Evolutionary conservation across 2,797 vertebrate genomes (phyloP), one percentile per base, ranked within the genome.

Genomic region (Hozukius guyotensis): DNA sequence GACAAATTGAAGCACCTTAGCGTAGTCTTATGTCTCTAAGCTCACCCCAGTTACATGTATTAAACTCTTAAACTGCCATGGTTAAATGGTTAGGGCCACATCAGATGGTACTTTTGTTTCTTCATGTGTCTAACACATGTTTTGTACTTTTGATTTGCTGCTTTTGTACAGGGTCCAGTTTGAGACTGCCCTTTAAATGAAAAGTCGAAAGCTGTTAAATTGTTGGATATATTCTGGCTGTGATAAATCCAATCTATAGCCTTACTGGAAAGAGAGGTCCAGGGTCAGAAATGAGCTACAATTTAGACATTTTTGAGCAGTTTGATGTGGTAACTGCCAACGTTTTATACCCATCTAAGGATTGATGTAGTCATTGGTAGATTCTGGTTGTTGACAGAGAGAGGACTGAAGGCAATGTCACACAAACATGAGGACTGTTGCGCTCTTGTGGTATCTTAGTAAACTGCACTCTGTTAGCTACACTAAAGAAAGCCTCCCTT

Each of bases 1-100:
- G 52, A 72, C 69, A 75, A 69, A 84, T 72, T 77, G 59, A 83
- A 91, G 94, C 92, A 94, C 92, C 93, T 95, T 94, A 82, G 69
- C 79, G 66, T 87, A 85, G 76, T 85, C 74, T 77, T 66, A 78
- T 46, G 71, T 89, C 80, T 89, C 78, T 86, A 65, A 75, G 76
- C 72, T 81, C 67, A 71, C 73, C 80, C 84, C 71, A 59, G 60
- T 82, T 81, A 69, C 63, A 73, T 80, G 78, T 87, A 61, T 81
- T 38, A 38, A 38, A 38, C 81, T 78, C 80, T 82, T 81, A 74
- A 83, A 78, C 81, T 88, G 80, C 87, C 83, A 83, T 78, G 38
- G 78, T 76, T 74, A 84, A 85, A 87, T 61, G 27, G 11, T 86
- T 78, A 75, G 76, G 75, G 80, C 84, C 87, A 73, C 59, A 27